Conservation (phyloP, 2,113 vertebrate genomes). For the Nothocercus nigrocapillus region DNA sequence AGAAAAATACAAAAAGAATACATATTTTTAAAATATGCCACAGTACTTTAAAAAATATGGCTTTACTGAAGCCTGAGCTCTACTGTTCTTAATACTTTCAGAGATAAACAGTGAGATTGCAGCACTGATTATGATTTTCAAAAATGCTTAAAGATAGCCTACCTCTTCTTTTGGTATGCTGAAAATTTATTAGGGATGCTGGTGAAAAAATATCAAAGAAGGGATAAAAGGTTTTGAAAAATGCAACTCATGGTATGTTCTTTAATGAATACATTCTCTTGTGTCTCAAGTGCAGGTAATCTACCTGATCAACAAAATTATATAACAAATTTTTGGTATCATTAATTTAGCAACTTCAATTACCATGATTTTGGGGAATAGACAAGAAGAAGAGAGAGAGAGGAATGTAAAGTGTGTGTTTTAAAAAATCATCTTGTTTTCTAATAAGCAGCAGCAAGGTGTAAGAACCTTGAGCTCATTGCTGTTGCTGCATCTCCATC, state of each 20-base stretch:
- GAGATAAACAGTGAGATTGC: background rate
- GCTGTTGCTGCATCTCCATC: background rate
- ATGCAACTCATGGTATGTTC: background rate
- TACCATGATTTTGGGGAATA: background rate
- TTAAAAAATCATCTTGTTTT: background rate
- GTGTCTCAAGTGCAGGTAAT: background rate
- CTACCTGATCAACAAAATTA: background rate
- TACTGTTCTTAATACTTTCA: background rate
- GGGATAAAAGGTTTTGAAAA: background rate
- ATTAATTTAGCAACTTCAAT: background rate
- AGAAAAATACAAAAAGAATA: fast-evolving
- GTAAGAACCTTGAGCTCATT: background rate
- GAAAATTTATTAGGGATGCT: background rate
- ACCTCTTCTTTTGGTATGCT: background rate
- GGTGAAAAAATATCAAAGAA: background rate
- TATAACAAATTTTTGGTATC: background rate
- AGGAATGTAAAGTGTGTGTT: background rate
- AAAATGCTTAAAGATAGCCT: background rate
- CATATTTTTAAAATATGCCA: background rate
- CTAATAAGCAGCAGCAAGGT: background rate
- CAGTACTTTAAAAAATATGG: background rate
- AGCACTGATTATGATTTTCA: background rate
- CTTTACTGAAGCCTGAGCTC: background rate
- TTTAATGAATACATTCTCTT: background rate
- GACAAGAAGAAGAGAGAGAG: background rate